Percentiles rank a stretch among this genome's conserved stretches.
These are phyloP conservation scores for Palythoa caribaeorum DNA, from an alignment of 92 coral and sea anemone genomes.

Conservation along the genomic window DNA sequence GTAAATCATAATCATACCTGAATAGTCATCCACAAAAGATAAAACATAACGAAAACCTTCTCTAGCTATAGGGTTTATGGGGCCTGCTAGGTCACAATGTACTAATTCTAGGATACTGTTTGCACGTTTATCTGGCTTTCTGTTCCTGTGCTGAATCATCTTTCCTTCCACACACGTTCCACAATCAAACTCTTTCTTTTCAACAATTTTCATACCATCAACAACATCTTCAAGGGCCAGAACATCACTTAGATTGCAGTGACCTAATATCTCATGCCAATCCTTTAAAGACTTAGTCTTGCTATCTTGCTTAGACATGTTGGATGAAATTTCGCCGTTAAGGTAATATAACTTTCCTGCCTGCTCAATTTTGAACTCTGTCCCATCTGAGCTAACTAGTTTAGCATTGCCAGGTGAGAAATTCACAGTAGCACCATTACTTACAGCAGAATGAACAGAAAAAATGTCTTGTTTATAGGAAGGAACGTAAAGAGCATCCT, in stretches of 20 bases:
- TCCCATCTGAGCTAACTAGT: conserved; percentile 43
- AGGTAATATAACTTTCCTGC: conserved; percentile 52
- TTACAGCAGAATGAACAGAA: conserved; percentile 62
- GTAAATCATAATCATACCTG: conserved; percentile 32
- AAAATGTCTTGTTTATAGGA: conserved; percentile 59
- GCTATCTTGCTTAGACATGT: too few species aligned
- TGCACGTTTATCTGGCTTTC: conserved; percentile 28
- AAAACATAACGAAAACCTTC: conserved; percentile 54
- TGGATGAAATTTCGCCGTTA: conserved; percentile 4
- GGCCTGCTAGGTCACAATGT: conserved; percentile 21
- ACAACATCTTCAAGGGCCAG: conserved; percentile 48
- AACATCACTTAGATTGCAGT: conserved; percentile 52
- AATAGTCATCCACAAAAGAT: conserved; percentile 46
- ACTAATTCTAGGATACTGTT: conserved; percentile 44
- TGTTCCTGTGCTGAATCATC: conserved; percentile 44
- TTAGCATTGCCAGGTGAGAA: conserved; percentile 55
- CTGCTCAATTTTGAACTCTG: conserved; percentile 50
- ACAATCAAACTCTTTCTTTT: conserved; percentile 47
- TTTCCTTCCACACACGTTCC: conserved; percentile 56
- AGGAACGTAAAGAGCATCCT: conserved; percentile 57
- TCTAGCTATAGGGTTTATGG: conserved; percentile 45
- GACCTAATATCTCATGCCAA: conserved; percentile 56
- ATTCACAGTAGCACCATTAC: conserved; percentile 52
- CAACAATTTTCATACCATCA: conserved; percentile 56
- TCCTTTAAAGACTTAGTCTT: background rate